Evolutionary conservation across 1,140 invertebrate genomes (phyloP), one percentile per base, ranked within the genome.

Genomic region (Eriocheir sinensis): DNA sequence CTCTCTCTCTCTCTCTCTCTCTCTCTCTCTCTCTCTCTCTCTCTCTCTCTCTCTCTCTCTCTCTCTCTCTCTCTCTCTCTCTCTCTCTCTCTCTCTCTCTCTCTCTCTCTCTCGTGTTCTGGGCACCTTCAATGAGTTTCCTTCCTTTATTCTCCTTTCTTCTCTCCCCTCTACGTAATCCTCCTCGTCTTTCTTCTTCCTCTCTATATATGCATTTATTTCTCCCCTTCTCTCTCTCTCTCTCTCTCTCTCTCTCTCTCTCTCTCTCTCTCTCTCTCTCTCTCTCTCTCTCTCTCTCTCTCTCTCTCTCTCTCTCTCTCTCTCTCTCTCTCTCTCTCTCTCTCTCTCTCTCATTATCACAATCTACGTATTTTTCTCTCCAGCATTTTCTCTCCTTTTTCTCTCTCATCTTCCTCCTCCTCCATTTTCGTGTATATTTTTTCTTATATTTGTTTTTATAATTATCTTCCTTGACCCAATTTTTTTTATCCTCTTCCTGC

Each of bases 1-100:
- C 81, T 83, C 81, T 34, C 81, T 83, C 12, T 34, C 81, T 83
- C 81, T 34, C 81, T 32, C 81, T 72, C 53, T 72, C 53, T 72
- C 53, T 72, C 53, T 72, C 53, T 72, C 53, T 72, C 53, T 72
- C 53, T 72, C 53, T 72, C 53, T 72, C 53, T 72, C 53, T 72
- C 53, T 72, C 53, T 72, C 53, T 72, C 53, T 72, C 53, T 72
- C 53, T 72, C 53, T 34, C 81, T 3, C 81, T 32, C 30, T 83
- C 81, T 83, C 81, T 21, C 81, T 21, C 12, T 12, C 79, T 80
- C 27, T 27, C 27, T 27, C 12, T 72, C 27, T 72, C 12, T 27
- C 12, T 72, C 53, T 27, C 53, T 72, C 53, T 12, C 53, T 72
- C 12, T 27, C 27, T 12, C 27, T 12, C 53, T 27, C 53, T 12